Conservation (phyloP, 2,888 invertebrate genomes). For the Petrophora chlorosata region DNA sequence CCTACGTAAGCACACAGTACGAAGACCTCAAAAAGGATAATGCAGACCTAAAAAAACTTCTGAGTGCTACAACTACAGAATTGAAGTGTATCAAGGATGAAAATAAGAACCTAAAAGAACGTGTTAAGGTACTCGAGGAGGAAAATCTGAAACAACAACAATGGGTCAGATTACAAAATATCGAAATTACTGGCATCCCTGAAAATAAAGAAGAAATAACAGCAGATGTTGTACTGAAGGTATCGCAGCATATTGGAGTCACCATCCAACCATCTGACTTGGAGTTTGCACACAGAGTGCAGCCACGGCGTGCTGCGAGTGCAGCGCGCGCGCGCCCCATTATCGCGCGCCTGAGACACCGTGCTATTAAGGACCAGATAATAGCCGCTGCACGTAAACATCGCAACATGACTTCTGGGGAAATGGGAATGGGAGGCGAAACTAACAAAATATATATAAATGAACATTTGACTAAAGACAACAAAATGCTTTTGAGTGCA, state of each 20-base stretch:
- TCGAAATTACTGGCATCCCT: slow-evolving; percentile 2
- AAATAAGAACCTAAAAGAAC: slow-evolving; percentile 2
- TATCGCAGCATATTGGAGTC: neutral
- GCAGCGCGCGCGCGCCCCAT: too few relatives aligned
- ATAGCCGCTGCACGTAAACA: too few relatives aligned
- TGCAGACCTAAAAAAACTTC: neutral
- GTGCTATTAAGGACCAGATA: too few relatives aligned
- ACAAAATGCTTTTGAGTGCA: too few relatives aligned
- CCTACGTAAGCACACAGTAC: neutral
- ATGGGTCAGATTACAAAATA: slow-evolving; percentile 1
- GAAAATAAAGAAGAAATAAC: neutral
- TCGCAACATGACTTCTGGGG: too few relatives aligned
- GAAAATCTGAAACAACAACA: slow-evolving; percentile 2
- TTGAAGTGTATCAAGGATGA: neutral
- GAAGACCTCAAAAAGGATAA: slow-evolving; percentile 1
- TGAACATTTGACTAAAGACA: too few relatives aligned
- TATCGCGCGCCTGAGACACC: too few relatives aligned
- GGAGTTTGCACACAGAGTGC: neutral
- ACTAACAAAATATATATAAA: too few relatives aligned
- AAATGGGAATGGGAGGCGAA: too few relatives aligned
- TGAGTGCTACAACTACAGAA: neutral
- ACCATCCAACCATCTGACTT: neutral
- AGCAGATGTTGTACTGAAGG: neutral
- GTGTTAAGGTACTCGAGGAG: neutral
- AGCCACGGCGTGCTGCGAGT: too few relatives aligned